Conservation (phyloP, 2,113 vertebrate species). For the Eptesicus fuscus region DNA sequence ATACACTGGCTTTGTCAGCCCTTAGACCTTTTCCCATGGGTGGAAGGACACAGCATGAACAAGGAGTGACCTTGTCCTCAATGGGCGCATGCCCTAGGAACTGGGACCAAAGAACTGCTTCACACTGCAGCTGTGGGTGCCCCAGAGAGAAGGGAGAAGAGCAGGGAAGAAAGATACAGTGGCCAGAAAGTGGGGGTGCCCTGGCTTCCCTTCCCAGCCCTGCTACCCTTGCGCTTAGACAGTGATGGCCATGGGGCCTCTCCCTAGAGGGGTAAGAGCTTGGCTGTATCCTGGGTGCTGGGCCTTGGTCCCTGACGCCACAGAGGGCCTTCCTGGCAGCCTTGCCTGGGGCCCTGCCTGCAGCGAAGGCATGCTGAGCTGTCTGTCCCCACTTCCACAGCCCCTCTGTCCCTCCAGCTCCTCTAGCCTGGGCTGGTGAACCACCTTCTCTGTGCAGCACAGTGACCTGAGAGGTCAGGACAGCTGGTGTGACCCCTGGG, state of each 20-base stretch:
- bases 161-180: not conserved
- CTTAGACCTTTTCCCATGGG: not conserved
- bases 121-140: not conserved
- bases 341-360: not conserved
- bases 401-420: not conserved
- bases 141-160: not conserved
- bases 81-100: not conserved
- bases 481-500: not conserved
- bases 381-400: not conserved
- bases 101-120: not conserved
- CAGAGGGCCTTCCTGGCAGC: not conserved
- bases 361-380: not conserved
- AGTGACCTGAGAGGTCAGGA: not conserved
- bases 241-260: not conserved
- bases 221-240: not conserved
- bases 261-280: not conserved
- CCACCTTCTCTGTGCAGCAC: not conserved
- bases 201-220: not conserved
- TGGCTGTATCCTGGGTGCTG: not conserved
- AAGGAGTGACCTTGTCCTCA: not conserved
- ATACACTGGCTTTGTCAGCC: not conserved
- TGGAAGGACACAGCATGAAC: not conserved
- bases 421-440: not conserved
- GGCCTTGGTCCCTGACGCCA: not conserved
- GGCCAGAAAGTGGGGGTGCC: not conserved